A percentile compares a stretch with the other conserved stretches of the same genome.
These are phyloP conservation scores for Parazoanthus darwini DNA, from an alignment of 92 coral and sea anemone species.

Conservation along the genomic window DNA sequence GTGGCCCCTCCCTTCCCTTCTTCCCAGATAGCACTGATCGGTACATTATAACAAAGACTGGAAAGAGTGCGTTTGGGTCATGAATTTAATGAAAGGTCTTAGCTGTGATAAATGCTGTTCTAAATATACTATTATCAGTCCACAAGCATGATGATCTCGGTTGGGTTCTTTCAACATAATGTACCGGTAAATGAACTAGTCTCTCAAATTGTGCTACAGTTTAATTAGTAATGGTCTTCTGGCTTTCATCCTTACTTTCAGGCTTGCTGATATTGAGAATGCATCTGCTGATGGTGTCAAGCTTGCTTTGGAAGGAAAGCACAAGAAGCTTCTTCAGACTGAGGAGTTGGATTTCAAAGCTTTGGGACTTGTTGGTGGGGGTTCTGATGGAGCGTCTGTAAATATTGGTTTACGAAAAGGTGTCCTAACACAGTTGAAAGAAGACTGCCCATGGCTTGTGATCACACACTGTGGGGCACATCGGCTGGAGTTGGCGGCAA, in stretches of 20 bases:
- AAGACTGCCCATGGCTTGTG: constrained; percentile 22
- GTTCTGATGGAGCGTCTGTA: constrained; percentile 33
- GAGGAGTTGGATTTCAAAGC: constrained; percentile 14
- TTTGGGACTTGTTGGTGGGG: constrained; percentile 6
- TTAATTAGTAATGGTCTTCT: neutral
- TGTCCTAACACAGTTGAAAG: constrained; percentile 29
- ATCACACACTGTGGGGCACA: constrained; percentile 32
- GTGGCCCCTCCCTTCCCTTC: constrained; percentile 31
- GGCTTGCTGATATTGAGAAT: constrained; percentile 30
- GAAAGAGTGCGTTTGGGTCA: constrained; percentile 43
- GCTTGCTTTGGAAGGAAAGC: constrained; percentile 24
- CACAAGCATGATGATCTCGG: too few relatives aligned
- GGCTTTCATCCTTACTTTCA: neutral
- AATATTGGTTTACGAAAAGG: constrained; percentile 14
- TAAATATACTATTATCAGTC: too few relatives aligned
- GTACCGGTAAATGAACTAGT: neutral
- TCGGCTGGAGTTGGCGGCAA: constrained; percentile 30
- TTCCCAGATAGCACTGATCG: too few relatives aligned
- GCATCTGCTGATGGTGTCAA: constrained; percentile 25
- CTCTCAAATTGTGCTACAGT: neutral
- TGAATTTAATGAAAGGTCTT: too few relatives aligned
- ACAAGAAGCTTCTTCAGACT: constrained; percentile 15
- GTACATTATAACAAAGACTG: neutral
- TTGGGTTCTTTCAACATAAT: neutral
- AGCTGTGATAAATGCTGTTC: too few relatives aligned